These are phyloP conservation scores for Agriotes lineatus DNA, from an alignment of 2,888 invertebrate genomes.

Conservation along the genomic window DNA sequence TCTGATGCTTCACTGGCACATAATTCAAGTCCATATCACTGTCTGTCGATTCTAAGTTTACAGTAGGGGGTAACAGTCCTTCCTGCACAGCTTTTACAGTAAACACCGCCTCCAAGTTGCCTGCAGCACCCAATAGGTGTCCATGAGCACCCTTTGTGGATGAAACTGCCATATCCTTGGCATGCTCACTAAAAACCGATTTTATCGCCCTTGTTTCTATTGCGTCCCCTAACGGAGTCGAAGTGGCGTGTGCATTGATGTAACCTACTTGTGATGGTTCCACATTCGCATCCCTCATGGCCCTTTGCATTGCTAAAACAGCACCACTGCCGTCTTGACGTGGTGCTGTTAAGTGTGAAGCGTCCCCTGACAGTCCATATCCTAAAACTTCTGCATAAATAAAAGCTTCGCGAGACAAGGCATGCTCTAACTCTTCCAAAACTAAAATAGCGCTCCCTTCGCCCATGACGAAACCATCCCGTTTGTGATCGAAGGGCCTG, in stretches of 20 bases:
- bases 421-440: constrained; percentile 91
- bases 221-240: constrained; percentile 94
- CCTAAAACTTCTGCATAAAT: constrained; percentile 95
- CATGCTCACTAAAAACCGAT: constrained; percentile 74
- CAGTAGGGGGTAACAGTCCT: constrained; percentile 86
- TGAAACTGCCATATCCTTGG: constrained; percentile 76
- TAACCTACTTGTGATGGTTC: constrained; percentile 75
- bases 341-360: constrained; percentile 93
- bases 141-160: constrained; percentile 98
- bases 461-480: constrained; percentile 99
- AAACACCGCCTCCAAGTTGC: constrained; percentile 91
- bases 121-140: constrained; percentile 96
- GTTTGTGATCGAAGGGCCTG: constrained; percentile 90
- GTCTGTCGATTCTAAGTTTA: constrained; percentile 83
- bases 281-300: constrained; percentile 80
- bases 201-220: constrained; percentile 87
- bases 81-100: constrained; percentile 84
- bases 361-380: constrained; percentile 91
- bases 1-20: constrained; percentile 69
- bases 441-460: constrained; percentile 94
- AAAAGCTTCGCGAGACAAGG: constrained; percentile 77
- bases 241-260: constrained; percentile 98
- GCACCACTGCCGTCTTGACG: constrained; percentile 92
- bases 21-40: constrained; percentile 77
- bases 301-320: constrained; percentile 85